Evolutionary conservation across 2,113 vertebrate genomes (phyloP).

Genomic region (Phyllostomus discolor): DNA sequence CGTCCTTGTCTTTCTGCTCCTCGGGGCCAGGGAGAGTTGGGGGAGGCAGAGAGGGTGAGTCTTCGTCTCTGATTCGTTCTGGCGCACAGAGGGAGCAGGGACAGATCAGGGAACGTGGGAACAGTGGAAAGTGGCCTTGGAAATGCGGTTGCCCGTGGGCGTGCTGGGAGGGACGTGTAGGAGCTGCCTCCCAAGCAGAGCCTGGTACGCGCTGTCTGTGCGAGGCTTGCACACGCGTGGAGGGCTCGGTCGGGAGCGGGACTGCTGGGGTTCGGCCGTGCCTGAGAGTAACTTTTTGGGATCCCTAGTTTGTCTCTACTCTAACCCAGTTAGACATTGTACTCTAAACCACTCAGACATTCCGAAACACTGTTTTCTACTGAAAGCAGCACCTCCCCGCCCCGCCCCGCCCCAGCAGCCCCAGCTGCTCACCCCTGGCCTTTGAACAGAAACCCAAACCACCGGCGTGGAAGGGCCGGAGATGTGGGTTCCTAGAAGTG

Average conservation of each 20-base stretch:
- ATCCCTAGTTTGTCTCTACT: not conserved
- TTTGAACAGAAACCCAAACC: not conserved
- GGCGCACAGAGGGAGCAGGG: not conserved
- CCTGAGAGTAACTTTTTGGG: not conserved
- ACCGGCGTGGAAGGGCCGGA: not conserved
- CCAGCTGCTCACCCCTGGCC: not conserved
- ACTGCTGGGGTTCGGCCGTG: no score
- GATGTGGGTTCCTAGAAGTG: conserved; percentile 45
- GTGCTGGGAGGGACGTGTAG: not conserved
- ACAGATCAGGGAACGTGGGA: fast-evolving
- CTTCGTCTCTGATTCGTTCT: not conserved
- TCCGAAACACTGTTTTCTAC: not conserved
- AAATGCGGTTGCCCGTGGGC: not conserved
- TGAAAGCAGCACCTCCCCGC: not conserved
- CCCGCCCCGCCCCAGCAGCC: not conserved
- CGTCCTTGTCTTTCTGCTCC: no score
- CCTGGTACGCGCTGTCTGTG: no score
- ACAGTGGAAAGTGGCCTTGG: not conserved
- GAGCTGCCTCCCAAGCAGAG: no score
- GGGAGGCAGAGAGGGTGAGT: not conserved
- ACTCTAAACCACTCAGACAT: not conserved
- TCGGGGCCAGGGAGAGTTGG: not conserved
- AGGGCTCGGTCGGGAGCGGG: not conserved
- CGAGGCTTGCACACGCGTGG: fast-evolving
- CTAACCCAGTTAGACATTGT: not conserved